These are phyloP conservation scores for Xiphophorus birchmanni DNA, from an alignment of 2,797 vertebrate species.

Conservation along the genomic window DNA sequence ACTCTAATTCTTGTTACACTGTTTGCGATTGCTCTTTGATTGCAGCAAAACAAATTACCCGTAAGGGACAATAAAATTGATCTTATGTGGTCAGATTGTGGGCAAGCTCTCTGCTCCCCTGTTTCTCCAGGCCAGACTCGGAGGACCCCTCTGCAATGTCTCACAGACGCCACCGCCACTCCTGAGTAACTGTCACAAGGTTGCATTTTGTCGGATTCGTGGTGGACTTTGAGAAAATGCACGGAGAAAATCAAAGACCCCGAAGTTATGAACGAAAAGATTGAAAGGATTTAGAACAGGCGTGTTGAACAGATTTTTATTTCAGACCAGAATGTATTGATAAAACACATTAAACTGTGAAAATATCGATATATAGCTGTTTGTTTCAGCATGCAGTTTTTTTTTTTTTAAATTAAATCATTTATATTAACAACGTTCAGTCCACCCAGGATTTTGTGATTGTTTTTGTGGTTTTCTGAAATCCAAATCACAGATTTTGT, in stretches of 20 bases:
- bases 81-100: conserved; percentile 14
- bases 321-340: no score
- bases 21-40: background rate
- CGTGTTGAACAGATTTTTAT: no score
- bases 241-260: background rate
- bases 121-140: conserved; percentile 64
- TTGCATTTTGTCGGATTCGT: conserved; percentile 30
- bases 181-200: conserved; percentile 86
- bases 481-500: no score
- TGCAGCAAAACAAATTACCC: background rate
- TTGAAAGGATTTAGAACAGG: background rate
- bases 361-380: no score
- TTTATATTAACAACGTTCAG: no score
- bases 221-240: background rate
- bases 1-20: background rate
- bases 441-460: no score
- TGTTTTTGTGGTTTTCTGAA: no score
- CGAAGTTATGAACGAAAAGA: background rate
- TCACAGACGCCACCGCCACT: conserved; percentile 85
- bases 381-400: no score
- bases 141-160: conserved; percentile 81
- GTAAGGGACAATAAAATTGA: background rate
- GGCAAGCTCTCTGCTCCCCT: conserved; percentile 57
- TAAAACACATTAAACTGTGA: no score
- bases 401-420: no score